Evolutionary conservation across 2,888 invertebrate species (phyloP), one percentile per base, ranked within the genome.

Genomic region (Lasioglossum lativentre): DNA sequence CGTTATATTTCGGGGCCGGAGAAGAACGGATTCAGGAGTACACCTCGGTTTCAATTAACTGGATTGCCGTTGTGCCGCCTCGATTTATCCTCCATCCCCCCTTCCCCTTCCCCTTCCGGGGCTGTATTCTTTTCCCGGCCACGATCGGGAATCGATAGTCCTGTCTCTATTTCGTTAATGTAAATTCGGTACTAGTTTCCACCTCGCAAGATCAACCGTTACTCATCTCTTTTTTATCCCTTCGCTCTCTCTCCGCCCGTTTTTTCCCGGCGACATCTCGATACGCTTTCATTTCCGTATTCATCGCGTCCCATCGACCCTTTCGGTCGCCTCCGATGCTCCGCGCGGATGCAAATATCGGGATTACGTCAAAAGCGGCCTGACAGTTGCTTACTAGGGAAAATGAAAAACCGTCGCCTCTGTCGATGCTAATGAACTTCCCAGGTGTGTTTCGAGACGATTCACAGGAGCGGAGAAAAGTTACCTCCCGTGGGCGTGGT

Each of bases 41-140:
- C 56, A n/a, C 78, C 82, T 86, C 82, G 85, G 85, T 90, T 90
- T 85, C 90, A 90, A 90, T 90, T 90, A 90, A 90, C 82, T 81
- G 83, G 86, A 90, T 86, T 90, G 89, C 86, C 85, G 78, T 84
- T 84, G 85, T 59, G 79, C 80, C 74, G 75, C 77, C 82, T 78
- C 87, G 87, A 87, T 89, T 82, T 89, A 78, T 38, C 70, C 52
- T 42, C 47, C 79, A 14, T 42, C 47, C 40, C 4, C 4, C 16
- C 66, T 8, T 38, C 16, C n/a, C 27, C 47, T n/a, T 1, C 12
- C 3, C 59, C 27, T 40, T n/a, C 27, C 56, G 16, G 63, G 16
- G 63, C 14, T 79, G 56, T 59, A 42, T 42, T 70, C 42, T 74
- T 66, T 70, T 12, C 27, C 23, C 52, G 63, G 68, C 52, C 66